Conservation (phyloP, 1,140 invertebrate species). For the Philotrypesis tridentata region DNA sequence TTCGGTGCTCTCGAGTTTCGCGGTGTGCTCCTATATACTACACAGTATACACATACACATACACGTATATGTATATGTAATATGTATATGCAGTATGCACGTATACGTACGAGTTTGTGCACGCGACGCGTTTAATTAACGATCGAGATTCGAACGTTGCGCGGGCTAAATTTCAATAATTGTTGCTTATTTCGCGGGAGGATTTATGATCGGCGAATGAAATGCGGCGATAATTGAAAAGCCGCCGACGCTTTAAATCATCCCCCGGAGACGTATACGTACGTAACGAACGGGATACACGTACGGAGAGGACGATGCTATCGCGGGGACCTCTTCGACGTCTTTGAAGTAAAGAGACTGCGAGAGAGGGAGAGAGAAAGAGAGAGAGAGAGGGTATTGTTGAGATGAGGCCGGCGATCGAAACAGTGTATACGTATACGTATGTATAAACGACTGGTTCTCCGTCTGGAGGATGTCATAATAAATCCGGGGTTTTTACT, state of each 20-base stretch:
- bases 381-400: no score
- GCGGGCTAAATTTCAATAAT: slow-evolving; percentile 43
- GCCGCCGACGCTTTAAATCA: neutral
- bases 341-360: no score
- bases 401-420: no score
- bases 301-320: neutral
- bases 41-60: no score
- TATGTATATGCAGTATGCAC: no score
- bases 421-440: no score
- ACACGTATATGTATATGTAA: no score
- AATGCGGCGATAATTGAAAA: slow-evolving; percentile 19
- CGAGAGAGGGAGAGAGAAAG: neutral
- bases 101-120: slow-evolving; percentile 1
- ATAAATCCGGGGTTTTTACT: no score
- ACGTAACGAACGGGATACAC: neutral
- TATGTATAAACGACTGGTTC: no score
- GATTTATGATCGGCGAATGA: slow-evolving; percentile 16
- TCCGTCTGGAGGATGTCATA: no score
- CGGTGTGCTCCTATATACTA: no score
- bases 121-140: slow-evolving; percentile 45
- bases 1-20: neutral
- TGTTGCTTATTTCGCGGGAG: slow-evolving; percentile 15
- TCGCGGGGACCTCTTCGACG: neutral
- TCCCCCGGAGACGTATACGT: neutral
- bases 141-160: slow-evolving; percentile 37